Evolutionary conservation across 2,113 vertebrate genomes (phyloP).

Genomic region (Varanus salvator): DNA sequence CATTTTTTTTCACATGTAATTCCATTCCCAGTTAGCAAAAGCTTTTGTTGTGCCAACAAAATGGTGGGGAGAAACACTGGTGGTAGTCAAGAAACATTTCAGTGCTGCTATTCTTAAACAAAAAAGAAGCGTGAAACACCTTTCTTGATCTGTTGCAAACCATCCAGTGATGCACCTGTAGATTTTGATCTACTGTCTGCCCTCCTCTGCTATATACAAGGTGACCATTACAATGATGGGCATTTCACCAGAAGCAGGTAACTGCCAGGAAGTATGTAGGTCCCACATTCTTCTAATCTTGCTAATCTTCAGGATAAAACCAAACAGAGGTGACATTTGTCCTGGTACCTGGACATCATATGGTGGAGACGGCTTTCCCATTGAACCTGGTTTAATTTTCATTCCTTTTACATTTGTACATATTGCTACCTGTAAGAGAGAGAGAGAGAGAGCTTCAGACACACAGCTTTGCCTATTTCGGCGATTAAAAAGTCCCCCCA

Average conservation of each 20-base stretch:
- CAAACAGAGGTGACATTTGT: rapidly evolving
- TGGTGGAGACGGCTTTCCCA: slow-evolving; percentile 79
- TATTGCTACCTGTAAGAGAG: slow-evolving; percentile 76
- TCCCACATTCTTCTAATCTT: no score
- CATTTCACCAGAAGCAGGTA: neutral
- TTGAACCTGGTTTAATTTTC: slow-evolving; percentile 83
- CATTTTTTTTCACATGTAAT: no score
- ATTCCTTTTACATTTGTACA: slow-evolving; percentile 82
- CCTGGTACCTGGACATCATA: slow-evolving; percentile 82
- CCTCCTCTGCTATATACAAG: neutral
- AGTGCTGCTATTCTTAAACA: no score
- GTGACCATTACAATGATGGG: neutral
- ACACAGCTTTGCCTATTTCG: no score
- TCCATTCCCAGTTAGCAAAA: no score
- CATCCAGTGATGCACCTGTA: neutral
- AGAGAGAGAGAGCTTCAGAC: neutral
- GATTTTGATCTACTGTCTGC: neutral
- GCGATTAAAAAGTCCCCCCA: neutral
- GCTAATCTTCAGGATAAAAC: neutral
- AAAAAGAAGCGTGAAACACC: no score
- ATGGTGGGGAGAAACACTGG: no score
- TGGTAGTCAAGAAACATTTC: no score
- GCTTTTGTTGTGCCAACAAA: no score
- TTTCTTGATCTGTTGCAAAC: no score
- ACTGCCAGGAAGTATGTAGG: neutral